Conservation (phyloP, 1,140 invertebrate species). For the Calephelis virginiensis region DNA sequence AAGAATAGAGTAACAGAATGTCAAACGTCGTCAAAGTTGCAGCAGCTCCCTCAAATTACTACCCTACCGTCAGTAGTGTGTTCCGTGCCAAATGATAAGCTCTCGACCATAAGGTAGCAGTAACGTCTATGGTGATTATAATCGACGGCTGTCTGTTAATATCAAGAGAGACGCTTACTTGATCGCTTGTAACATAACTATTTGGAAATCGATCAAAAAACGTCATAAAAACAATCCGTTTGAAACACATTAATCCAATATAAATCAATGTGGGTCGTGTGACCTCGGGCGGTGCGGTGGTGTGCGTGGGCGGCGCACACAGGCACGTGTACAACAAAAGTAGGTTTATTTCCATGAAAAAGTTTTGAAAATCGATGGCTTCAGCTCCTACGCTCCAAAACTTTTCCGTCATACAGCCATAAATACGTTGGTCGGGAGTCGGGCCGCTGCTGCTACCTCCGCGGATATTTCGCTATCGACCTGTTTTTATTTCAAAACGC, state of each 20-base stretch:
- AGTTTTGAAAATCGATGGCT: conserved; percentile 78
- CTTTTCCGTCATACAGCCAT: conserved; percentile 74
- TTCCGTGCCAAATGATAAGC: no score
- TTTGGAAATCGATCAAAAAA: background rate
- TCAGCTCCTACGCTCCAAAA: conserved; percentile 73
- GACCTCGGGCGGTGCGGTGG: conserved; percentile 47
- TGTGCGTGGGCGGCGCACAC: conserved; percentile 58
- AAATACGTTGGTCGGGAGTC: conserved; percentile 54
- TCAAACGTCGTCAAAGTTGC: no score
- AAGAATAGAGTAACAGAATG: no score
- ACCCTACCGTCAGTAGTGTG: background rate
- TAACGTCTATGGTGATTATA: no score
- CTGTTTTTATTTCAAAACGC: background rate
- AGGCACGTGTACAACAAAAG: conserved; percentile 62
- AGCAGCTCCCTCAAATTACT: background rate
- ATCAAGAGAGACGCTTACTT: no score
- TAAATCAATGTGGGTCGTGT: conserved; percentile 51
- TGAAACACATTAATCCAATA: conserved; percentile 18
- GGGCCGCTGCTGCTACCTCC: conserved; percentile 58
- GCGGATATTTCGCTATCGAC: conserved; percentile 39
- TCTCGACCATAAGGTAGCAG: no score
- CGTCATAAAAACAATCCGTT: background rate
- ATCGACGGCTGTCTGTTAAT: no score
- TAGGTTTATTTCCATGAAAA: conserved; percentile 79
- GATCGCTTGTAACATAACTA: no score